Evolutionary conservation across 2,797 vertebrate species (phyloP).

Genomic region (Eospalax fontanierii): DNA sequence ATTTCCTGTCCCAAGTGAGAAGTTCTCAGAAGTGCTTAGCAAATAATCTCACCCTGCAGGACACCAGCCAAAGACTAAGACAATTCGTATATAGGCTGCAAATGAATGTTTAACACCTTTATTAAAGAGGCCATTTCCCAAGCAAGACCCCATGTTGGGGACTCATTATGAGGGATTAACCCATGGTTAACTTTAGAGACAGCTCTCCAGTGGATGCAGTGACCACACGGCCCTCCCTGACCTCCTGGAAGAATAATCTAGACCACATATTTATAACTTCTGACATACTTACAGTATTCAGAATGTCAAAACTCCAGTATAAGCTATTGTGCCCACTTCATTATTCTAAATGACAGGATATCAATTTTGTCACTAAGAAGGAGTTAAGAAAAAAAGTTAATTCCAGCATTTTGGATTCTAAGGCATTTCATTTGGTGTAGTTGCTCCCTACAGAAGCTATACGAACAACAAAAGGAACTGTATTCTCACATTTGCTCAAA

Average conservation of each 20-base stretch:
- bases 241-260: neutral
- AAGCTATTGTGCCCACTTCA: neutral
- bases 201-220: neutral
- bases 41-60: neutral
- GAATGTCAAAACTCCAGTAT: neutral
- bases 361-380: slow-evolving; percentile 23
- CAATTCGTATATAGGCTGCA: slow-evolving; percentile 1
- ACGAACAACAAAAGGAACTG: neutral
- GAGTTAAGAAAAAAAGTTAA: neutral
- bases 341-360: slow-evolving; percentile 29
- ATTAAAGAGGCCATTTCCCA: slow-evolving; percentile 26
- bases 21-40: slow-evolving; percentile 52
- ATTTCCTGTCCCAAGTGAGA: slow-evolving; percentile 27
- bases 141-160: neutral
- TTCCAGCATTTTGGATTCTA: neutral
- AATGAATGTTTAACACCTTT: slow-evolving; percentile 62
- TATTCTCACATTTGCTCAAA: neutral
- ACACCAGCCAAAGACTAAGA: slow-evolving; percentile 27
- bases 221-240: neutral
- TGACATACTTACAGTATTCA: neutral
- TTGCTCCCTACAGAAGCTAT: neutral
- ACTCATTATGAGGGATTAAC: slow-evolving; percentile 15
- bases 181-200: neutral
- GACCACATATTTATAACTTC: neutral
- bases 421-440: slow-evolving; percentile 33